A percentile compares a stretch with the other conserved stretches of the same genome.
Conservation (phyloP, 2,888 invertebrate genomes). For the Nemotelus pantherinus region DNA sequence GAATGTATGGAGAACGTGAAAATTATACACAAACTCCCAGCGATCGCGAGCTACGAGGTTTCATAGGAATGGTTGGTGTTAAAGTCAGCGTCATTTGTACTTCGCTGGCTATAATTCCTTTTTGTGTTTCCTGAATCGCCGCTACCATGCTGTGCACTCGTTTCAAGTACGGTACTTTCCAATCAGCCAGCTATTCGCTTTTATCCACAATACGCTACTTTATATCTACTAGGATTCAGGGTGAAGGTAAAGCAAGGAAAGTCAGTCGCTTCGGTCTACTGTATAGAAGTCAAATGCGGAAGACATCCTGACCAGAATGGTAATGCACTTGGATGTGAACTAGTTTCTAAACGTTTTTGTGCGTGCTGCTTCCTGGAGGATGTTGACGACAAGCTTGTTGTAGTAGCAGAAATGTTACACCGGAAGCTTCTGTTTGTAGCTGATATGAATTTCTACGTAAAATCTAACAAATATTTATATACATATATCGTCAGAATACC, state of each 20-base stretch:
- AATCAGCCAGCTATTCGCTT: slow-evolving; percentile 33
- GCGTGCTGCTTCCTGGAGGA: too few species aligned
- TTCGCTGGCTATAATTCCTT: slow-evolving; percentile 31
- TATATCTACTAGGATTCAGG: slow-evolving; percentile 29
- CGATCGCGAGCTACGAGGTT: background rate
- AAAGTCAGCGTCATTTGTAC: slow-evolving; percentile 6
- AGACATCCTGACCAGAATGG: too few species aligned
- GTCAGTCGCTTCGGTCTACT: background rate
- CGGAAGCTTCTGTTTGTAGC: too few species aligned
- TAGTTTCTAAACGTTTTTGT: too few species aligned
- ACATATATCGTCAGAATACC: too few species aligned
- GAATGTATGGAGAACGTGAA: slow-evolving; percentile 49
- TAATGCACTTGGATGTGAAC: too few species aligned
- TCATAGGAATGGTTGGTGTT: background rate
- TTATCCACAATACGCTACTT: slow-evolving; percentile 17
- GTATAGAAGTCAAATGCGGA: too few species aligned
- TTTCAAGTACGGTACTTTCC: background rate
- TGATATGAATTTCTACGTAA: too few species aligned
- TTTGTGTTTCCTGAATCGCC: slow-evolving; percentile 18
- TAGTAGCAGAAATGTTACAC: too few species aligned
- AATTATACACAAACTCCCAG: slow-evolving; percentile 46
- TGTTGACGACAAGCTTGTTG: too few species aligned
- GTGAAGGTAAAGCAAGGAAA: slow-evolving; percentile 20
- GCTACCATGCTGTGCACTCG: background rate
- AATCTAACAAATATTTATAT: too few species aligned